Evolutionary conservation across 2,113 vertebrate species (phyloP).

Genomic region (Podocnemis expansa): DNA sequence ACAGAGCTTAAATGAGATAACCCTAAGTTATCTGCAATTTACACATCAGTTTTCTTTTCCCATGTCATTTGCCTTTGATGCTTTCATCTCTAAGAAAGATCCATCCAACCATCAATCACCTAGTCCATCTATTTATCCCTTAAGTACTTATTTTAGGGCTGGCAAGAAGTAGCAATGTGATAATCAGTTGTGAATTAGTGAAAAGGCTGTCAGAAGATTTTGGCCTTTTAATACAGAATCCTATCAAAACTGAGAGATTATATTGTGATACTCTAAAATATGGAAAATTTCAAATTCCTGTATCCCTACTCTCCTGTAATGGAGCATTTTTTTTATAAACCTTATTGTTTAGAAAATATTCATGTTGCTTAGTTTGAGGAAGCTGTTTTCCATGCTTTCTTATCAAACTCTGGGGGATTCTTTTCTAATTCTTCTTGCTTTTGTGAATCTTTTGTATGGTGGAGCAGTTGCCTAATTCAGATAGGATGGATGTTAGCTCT

Average conservation of each 20-base stretch:
- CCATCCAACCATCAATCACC: background rate
- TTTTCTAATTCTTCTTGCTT: background rate
- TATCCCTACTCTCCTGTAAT: background rate
- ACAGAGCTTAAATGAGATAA: constrained; percentile 2
- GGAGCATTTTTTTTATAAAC: background rate
- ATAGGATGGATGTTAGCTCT: background rate
- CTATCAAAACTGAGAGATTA: background rate
- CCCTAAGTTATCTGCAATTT: constrained; percentile 10
- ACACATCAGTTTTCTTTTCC: background rate
- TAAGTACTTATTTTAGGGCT: background rate
- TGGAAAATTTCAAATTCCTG: background rate
- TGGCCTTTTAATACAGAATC: background rate
- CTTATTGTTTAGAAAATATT: background rate
- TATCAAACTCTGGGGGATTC: background rate
- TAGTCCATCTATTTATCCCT: background rate
- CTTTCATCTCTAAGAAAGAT: background rate
- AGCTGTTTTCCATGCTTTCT: background rate
- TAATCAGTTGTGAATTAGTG: background rate
- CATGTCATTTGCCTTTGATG: constrained; percentile 45
- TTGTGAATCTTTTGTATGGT: background rate
- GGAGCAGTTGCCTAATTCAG: background rate
- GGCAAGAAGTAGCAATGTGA: background rate
- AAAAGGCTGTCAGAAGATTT: background rate
- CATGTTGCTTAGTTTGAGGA: background rate
- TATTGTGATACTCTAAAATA: background rate